Base-by-base conservation (phyloP, 2,888 invertebrate genomes). In the Drosophila cognata region DNA sequence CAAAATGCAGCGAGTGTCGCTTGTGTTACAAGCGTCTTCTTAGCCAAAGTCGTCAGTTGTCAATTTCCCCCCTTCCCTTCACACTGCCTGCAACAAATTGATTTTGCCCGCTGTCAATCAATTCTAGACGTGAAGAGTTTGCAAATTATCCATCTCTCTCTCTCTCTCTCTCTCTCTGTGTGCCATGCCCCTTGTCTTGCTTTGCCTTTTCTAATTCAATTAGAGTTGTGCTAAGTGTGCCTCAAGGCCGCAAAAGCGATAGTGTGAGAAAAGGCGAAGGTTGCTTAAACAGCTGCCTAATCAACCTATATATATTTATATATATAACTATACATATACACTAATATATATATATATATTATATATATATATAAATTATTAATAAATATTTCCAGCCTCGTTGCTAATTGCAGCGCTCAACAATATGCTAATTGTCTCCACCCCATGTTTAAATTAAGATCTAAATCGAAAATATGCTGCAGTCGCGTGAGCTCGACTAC, bases 151-250 rank as follows among this genome's bases (percentile, higher is more conserved):
- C 31, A 21, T 43, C 38, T 59, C 28, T 5, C 25, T 41, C 43
- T 38, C 21, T 52, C 50, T 36, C 31, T 25, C 31, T 7, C 33
- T 43, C 13, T 59, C n/a, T 50, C n/a, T 16, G 51, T 61, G 41
- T 58, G 52, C 46, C 46, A 25, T 69, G 66, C 41, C 53, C 36
- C 67, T 41, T 56, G 31, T 52, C 57, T 61, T 62, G 69, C 74
- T 51, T 58, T 71, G 59, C 64, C 63, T 61, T 61, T 73, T 70
- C 90, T 87, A 87, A 87, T 87, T 90, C 81, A 87, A 87, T 87
- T 87, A 87, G 89, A 87, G 90, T 90, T 86, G 68, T 86, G 72
- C 87, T 88, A 87, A 87, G 87, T 86, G 84, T 67, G 72, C 66
- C 72, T 74, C 87, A 87, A 87, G 87, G 87, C 73, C 86, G 67